Evolutionary conservation across 2,113 vertebrate species (phyloP).

Genomic region (Amblyopsis rosae): DNA sequence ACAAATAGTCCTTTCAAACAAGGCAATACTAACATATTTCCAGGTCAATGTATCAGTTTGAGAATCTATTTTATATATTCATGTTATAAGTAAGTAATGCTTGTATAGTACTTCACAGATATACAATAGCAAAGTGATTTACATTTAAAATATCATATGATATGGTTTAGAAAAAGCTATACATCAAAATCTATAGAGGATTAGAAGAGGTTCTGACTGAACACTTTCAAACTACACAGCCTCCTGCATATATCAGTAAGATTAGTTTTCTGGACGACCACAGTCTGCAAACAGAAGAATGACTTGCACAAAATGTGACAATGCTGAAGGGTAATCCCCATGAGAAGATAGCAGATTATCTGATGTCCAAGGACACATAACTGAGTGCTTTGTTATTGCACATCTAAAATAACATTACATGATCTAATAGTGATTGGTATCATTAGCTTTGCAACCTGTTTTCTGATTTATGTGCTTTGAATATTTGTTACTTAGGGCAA

Average conservation of each 20-base stretch:
- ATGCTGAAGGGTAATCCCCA: not conserved
- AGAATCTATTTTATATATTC: too few relatives aligned
- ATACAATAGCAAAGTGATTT: too few relatives aligned
- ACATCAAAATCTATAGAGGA: not conserved
- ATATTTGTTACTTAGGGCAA: conserved; percentile 36
- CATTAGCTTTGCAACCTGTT: conserved; percentile 69
- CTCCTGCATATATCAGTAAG: conserved; percentile 8
- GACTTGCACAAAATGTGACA: not conserved
- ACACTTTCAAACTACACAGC: not conserved
- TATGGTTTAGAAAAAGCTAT: too few relatives aligned
- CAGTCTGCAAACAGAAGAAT: not conserved
- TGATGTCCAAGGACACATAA: not conserved
- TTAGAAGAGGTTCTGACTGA: not conserved
- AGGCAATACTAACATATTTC: too few relatives aligned
- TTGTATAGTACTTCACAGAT: too few relatives aligned
- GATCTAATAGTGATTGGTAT: conserved; percentile 70
- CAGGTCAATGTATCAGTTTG: too few relatives aligned
- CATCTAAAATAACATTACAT: conserved; percentile 65
- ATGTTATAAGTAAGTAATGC: too few relatives aligned
- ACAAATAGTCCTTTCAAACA: too few relatives aligned
- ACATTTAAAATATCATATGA: too few relatives aligned
- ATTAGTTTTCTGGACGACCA: not conserved
- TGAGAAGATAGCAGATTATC: not conserved
- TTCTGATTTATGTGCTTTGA: conserved; percentile 55
- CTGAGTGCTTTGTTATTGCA: conserved; percentile 33